Conservation (phyloP, 1,140 invertebrate genomes). For the Tribolium castaneum region DNA sequence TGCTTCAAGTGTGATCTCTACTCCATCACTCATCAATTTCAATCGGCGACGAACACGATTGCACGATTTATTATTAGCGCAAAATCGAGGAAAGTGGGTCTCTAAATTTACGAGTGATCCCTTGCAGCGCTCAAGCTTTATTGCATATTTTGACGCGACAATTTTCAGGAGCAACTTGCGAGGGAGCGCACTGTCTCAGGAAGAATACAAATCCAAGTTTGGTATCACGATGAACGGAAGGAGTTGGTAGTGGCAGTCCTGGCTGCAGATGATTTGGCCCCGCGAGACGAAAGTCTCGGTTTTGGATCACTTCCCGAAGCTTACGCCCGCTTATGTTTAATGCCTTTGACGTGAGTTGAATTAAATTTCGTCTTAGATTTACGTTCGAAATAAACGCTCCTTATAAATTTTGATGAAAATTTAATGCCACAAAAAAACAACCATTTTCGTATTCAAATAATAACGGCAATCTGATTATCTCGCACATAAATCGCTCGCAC, state of each 20-base stretch:
- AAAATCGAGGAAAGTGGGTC: background rate
- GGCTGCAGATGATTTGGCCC: constrained; percentile 83
- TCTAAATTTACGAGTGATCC: background rate
- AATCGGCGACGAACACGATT: background rate
- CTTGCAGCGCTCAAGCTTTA: background rate
- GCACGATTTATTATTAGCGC: background rate
- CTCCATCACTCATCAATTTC: constrained; percentile 11
- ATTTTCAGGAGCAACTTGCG: constrained; percentile 76
- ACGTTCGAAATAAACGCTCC: constrained; percentile 1
- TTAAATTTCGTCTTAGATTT: background rate
- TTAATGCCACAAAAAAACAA: background rate
- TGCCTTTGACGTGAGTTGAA: constrained; percentile 78
- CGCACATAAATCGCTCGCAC: background rate
- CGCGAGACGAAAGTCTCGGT: constrained; percentile 78
- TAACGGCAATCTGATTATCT: background rate
- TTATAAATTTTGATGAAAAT: constrained; percentile 2
- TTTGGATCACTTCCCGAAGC: constrained; percentile 82
- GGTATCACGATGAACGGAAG: constrained; percentile 83
- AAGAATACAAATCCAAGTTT: constrained; percentile 85
- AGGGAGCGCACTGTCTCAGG: constrained; percentile 80
- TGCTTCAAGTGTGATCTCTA: constrained; percentile 5
- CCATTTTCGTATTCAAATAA: background rate
- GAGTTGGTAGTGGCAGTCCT: constrained; percentile 86
- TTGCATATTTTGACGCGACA: background rate
- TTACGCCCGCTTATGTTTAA: constrained; percentile 81